phyloP scores from a whole-genome alignment of 92 coral and sea anemone genomes.

The Umimayanthus chanpuru region DNA sequence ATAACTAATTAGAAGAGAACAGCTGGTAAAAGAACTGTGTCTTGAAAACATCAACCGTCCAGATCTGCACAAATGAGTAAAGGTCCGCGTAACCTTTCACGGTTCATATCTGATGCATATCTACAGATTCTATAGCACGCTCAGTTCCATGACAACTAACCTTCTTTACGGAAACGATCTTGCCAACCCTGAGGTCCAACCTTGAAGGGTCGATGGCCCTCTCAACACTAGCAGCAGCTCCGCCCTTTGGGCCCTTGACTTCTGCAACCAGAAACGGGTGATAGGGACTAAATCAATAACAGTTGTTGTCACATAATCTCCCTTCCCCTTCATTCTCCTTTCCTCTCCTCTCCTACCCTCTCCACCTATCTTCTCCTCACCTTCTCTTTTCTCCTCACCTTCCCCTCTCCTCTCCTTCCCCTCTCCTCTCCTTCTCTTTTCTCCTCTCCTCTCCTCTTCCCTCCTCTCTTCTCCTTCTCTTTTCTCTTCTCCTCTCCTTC shows the following conservation, averaged over 20 bases:
- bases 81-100: too few species aligned
- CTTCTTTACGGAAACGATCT: constrained; percentile 88
- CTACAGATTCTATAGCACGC: background rate
- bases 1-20: too few species aligned
- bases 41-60: too few species aligned
- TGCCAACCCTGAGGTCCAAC: constrained; percentile 89
- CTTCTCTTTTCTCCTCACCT: too few species aligned
- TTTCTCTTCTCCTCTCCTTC: background rate
- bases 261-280: constrained; percentile 49
- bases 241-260: constrained; percentile 63
- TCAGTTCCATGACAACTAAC: constrained; percentile 31
- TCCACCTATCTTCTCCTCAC: background rate
- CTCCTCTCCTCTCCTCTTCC: background rate
- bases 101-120: too few species aligned
- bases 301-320: too few species aligned
- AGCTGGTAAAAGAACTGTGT: too few species aligned
- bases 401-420: background rate
- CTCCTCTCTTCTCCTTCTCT: background rate
- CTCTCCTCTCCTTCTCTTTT: background rate
- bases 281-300: background rate
- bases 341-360: background rate
- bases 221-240: constrained; percentile 55
- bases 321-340: too few species aligned
- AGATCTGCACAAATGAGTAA: too few species aligned
- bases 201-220: constrained; percentile 92